Evolutionary conservation across 2,888 invertebrate species (phyloP), one percentile per base, ranked within the genome.

Genomic region (Drosophila anomalata): DNA sequence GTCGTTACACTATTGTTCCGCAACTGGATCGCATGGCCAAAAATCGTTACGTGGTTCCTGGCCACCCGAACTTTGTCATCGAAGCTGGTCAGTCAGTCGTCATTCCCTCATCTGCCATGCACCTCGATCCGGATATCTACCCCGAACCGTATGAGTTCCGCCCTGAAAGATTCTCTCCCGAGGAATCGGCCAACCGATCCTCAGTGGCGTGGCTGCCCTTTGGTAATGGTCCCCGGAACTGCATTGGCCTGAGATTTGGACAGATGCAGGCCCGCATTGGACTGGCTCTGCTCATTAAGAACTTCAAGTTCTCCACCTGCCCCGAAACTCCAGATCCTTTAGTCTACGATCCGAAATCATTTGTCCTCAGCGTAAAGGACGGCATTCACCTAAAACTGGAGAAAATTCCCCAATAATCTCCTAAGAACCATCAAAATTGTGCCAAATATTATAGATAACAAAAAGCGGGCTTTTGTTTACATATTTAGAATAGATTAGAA

Each of bases 141-240:
- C 90, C 91, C 0, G 91, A 95, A 8, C 95, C 95, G 0, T 91
- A 93, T 2, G 92, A 91, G 52, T 94, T 94, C 69, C 92, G 93
- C 24, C 94, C 94, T 0, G 94, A 94, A 39, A 91, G 94, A 75
- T 94, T 94, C 82, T 88, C 92, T 0, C 89, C 92, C 1, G 93
- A 94, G 73, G 93, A 93, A 53, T 93, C 93, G 57, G 89, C 92
- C 0, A 92, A 91, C 46, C 86, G 94, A 58, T 93, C 93, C 31
- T 77, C 87, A 1, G 73, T 84, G 2, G 69, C 85, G 2, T 90
- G 82, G 83, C 48, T 90, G 17, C 81, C 90, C 0, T 91, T 91
- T 42, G 90, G 90, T 0, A 88, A 90, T 52, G 90, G 90, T 8
- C 90, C 90, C 0, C 77, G 89, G 0, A 88, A 87, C 60, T 90